Evolutionary conservation across 2,888 invertebrate genomes (phyloP).

Genomic region (Gymnocheta viridis): DNA sequence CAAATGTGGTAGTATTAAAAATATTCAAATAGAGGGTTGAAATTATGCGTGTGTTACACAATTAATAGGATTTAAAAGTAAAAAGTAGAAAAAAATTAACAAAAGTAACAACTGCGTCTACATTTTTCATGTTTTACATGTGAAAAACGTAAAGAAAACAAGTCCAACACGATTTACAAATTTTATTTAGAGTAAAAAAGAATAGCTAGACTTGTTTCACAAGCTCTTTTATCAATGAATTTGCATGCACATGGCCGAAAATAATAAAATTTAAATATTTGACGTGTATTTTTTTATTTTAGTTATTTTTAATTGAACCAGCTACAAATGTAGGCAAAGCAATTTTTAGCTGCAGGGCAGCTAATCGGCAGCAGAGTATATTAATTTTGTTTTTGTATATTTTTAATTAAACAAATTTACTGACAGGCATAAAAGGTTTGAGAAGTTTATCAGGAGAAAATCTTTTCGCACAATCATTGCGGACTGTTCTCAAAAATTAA

Average conservation of each 20-base stretch:
- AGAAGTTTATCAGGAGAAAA: too few species aligned
- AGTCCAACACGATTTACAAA: conserved; percentile 21
- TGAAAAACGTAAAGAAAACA: neutral
- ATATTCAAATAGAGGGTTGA: conserved; percentile 46
- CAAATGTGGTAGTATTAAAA: conserved; percentile 31
- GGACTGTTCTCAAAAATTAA: too few species aligned
- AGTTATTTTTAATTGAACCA: conserved; percentile 10
- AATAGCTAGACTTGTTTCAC: conserved; percentile 15
- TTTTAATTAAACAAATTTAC: too few species aligned
- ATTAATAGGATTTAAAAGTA: conserved; percentile 29
- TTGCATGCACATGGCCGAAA: neutral
- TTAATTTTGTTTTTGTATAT: too few species aligned
- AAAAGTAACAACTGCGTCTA: conserved; percentile 10
- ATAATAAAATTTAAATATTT: conserved; percentile 20
- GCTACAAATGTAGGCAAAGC: neutral
- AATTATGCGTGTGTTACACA: conserved; percentile 57
- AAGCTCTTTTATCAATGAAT: conserved; percentile 5
- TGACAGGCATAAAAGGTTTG: too few species aligned
- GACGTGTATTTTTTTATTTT: neutral
- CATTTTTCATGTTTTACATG: conserved; percentile 10
- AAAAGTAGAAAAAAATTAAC: neutral
- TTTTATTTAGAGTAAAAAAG: neutral
- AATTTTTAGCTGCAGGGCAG: neutral
- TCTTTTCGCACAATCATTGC: too few species aligned
- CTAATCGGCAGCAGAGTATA: neutral